phyloP scores from a whole-genome alignment of 2,113 vertebrate species.

The Callionymus lyra region DNA sequence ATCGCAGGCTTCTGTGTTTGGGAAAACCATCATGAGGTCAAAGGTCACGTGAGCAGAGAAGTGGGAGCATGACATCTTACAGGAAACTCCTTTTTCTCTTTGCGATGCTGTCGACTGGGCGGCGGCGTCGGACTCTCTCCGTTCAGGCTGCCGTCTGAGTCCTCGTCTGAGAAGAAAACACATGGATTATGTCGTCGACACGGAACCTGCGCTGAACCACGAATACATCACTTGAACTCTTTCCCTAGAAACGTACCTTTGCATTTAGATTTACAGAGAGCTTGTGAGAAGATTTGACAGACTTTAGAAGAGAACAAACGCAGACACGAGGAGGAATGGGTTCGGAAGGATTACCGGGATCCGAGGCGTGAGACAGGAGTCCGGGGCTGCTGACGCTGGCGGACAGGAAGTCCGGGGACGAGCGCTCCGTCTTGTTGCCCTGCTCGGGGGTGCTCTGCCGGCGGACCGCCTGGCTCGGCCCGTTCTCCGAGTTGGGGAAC shows the following conservation, averaged over 20 bases:
- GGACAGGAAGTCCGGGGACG: slow-evolving; percentile 65
- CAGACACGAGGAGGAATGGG: slow-evolving; percentile 1
- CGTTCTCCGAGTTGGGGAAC: slow-evolving; percentile 73
- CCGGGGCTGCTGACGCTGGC: slow-evolving; percentile 79
- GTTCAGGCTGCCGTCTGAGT: slow-evolving; percentile 70
- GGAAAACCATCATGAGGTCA: slow-evolving; percentile 4
- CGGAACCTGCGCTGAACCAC: no score
- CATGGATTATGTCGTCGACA: not conserved
- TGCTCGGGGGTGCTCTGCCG: slow-evolving; percentile 84
- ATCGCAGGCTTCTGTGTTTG: slow-evolving; percentile 81
- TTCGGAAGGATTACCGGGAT: slow-evolving; percentile 48
- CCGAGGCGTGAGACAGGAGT: slow-evolving; percentile 56
- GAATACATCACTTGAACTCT: no score
- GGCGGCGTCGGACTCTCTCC: slow-evolving; percentile 71
- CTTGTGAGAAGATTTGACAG: slow-evolving; percentile 45
- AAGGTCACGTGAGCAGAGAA: slow-evolving; percentile 12
- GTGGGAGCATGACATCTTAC: slow-evolving; percentile 46
- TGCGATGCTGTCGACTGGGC: slow-evolving; percentile 75
- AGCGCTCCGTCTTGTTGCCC: slow-evolving; percentile 64
- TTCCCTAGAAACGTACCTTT: slow-evolving; percentile 39
- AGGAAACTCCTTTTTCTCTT: slow-evolving; percentile 87
- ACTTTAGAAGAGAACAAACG: slow-evolving; percentile 5
- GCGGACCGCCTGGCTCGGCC: slow-evolving; percentile 61
- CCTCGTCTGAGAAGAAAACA: slow-evolving; percentile 54
- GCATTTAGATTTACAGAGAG: slow-evolving; percentile 38